phyloP scores from a whole-genome alignment of 1,140 invertebrate species.

The Drosophila asahinai region DNA sequence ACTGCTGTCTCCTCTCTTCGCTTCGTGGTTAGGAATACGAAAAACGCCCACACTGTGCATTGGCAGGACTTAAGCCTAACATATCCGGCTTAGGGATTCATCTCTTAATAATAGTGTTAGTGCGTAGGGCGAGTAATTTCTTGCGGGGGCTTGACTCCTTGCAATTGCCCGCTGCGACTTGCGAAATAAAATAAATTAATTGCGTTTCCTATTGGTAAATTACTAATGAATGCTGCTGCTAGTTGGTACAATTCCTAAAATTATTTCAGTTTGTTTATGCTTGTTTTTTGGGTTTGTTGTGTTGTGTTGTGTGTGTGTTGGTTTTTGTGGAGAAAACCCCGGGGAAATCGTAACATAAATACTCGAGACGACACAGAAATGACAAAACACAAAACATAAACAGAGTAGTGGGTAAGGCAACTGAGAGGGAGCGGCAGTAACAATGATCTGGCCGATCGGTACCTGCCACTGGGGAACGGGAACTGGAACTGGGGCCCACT shows the following conservation, averaged over 20 bases:
- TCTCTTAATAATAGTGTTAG: conserved; percentile 40
- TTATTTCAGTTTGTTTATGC: conserved; percentile 31
- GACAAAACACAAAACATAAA: conserved; percentile 12
- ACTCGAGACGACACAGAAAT: conserved; percentile 17
- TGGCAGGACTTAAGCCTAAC: conserved; percentile 62
- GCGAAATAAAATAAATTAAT: conserved; percentile 42
- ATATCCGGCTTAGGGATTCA: conserved; percentile 55
- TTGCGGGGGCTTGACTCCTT: background rate
- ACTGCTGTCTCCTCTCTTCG: conserved; percentile 12
- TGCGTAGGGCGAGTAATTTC: conserved; percentile 38
- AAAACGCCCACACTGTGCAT: conserved; percentile 30
- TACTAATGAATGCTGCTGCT: conserved; percentile 40
- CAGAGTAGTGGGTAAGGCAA: conserved; percentile 9
- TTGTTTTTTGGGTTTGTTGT: conserved; percentile 18
- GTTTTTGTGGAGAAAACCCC: background rate
- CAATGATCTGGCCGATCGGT: conserved; percentile 13
- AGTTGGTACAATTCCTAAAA: conserved; percentile 23
- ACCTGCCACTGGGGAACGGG: background rate
- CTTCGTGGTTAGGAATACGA: conserved; percentile 48
- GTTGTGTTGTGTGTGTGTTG: conserved; percentile 5
- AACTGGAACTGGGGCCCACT: background rate
- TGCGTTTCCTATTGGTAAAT: conserved; percentile 33
- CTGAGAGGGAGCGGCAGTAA: conserved; percentile 22
- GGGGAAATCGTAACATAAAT: conserved; percentile 13
- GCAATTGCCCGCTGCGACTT: conserved; percentile 5